phyloP scores from a whole-genome alignment of 2,113 vertebrate species.

The Enhydra lutris region DNA sequence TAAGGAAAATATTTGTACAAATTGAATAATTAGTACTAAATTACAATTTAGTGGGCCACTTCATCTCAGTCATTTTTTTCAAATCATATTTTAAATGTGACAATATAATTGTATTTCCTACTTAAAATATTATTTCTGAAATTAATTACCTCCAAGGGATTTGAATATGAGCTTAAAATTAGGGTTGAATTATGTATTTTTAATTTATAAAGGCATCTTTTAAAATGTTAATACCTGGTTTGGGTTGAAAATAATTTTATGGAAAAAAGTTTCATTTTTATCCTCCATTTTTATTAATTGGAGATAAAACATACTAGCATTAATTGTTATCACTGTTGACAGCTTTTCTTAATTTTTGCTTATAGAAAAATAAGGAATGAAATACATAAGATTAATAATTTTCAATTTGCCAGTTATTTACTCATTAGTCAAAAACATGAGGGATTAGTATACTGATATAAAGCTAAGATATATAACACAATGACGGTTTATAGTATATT shows the following conservation, averaged over 20 bases:
- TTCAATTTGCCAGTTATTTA: background rate
- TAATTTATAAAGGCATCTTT: background rate
- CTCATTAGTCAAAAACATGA: background rate
- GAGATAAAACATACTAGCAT: background rate
- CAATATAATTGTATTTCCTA: constrained; percentile 32
- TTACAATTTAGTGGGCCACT: background rate
- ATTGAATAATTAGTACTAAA: background rate
- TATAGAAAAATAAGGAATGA: background rate
- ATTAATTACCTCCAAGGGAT: background rate
- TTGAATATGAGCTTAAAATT: constrained; percentile 1
- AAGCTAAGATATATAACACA: background rate
- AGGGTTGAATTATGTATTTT: background rate
- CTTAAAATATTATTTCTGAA: constrained; percentile 24
- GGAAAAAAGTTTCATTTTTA: background rate
- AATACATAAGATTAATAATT: background rate
- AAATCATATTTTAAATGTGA: background rate
- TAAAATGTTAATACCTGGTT: background rate
- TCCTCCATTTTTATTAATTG: background rate
- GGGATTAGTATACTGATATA: background rate
- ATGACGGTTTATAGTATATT: background rate
- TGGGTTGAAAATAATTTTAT: background rate
- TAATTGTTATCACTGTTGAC: background rate
- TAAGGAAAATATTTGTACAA: background rate
- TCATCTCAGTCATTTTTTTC: background rate
- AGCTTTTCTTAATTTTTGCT: background rate